These are phyloP conservation scores for Oscheius sp. DNA, from an alignment of 2,888 invertebrate genomes.

Conservation along the genomic window DNA sequence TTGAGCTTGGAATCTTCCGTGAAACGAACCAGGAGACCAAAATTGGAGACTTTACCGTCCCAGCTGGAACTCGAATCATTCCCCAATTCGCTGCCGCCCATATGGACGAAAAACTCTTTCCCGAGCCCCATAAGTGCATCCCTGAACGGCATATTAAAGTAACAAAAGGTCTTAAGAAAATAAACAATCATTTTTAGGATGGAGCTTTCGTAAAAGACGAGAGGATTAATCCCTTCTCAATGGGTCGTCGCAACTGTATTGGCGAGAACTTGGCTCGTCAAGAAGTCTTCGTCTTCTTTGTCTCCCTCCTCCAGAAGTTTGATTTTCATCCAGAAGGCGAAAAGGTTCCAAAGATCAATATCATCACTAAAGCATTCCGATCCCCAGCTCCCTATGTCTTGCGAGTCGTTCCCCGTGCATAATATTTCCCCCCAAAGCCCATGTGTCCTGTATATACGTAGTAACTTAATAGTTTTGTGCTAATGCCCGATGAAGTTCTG, in stretches of 20 bases:
- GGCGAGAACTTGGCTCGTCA: conserved; percentile 46
- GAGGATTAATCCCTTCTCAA: conserved; percentile 44
- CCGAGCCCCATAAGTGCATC: conserved; percentile 36
- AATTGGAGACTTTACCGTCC: conserved; percentile 22
- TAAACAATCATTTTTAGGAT: not conserved
- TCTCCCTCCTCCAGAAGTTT: conserved; percentile 45
- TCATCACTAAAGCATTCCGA: conserved; percentile 43
- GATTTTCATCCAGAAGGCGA: conserved; percentile 26
- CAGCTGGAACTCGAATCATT: conserved; percentile 41
- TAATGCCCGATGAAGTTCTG: too few relatives aligned
- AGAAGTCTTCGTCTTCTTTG: conserved; percentile 47
- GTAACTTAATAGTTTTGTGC: not conserved
- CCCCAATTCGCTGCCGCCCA: conserved; percentile 45
- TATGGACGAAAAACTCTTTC: conserved; percentile 43
- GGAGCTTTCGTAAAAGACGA: conserved; percentile 45
- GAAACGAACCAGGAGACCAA: conserved; percentile 34
- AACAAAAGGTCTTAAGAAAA: not conserved
- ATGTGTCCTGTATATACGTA: not conserved
- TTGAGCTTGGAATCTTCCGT: conserved; percentile 44
- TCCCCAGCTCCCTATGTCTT: conserved; percentile 41
- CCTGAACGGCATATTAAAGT: conserved; percentile 44
- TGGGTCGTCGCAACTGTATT: conserved; percentile 44
- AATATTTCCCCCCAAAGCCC: conserved; percentile 7
- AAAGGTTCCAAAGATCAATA: conserved; percentile 35
- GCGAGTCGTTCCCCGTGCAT: conserved; percentile 33